Conservation (phyloP, 2,113 vertebrate genomes). For the Dendrocopos noguchii region DNA sequence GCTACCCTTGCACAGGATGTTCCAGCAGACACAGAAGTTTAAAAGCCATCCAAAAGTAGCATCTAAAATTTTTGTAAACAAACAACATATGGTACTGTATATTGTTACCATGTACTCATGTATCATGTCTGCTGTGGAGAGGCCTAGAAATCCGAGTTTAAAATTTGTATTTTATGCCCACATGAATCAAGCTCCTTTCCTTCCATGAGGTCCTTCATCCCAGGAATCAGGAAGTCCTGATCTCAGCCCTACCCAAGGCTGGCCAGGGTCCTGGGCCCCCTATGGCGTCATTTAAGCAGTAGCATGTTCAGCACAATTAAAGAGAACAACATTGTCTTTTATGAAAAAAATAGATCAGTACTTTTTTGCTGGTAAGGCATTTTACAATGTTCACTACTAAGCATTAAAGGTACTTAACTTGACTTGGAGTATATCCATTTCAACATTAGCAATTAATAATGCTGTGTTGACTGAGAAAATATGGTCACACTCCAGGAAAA, state of each 20-base stretch:
- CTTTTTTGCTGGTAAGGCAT: neutral
- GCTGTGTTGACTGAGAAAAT: neutral
- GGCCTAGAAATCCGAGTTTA: neutral
- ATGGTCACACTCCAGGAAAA: neutral
- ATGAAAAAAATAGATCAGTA: neutral
- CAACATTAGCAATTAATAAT: neutral
- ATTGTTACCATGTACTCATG: accelerated
- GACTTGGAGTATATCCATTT: neutral
- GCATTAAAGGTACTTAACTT: neutral
- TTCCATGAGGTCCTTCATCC: neutral
- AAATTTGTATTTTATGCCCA: neutral
- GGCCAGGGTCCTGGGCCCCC: neutral
- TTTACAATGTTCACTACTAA: neutral
- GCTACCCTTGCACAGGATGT: accelerated
- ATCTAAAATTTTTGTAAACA: neutral
- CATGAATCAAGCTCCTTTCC: neutral
- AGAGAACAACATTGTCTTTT: neutral
- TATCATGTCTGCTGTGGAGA: neutral
- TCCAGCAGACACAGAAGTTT: neutral
- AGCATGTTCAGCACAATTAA: neutral
- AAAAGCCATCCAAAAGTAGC: neutral
- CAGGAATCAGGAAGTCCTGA: neutral
- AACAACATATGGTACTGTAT: neutral
- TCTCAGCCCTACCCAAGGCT: neutral
- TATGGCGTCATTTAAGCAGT: neutral